phyloP scores from a whole-genome alignment of 2,797 vertebrate species.

The Lepidocolaptes lacrymiger region DNA sequence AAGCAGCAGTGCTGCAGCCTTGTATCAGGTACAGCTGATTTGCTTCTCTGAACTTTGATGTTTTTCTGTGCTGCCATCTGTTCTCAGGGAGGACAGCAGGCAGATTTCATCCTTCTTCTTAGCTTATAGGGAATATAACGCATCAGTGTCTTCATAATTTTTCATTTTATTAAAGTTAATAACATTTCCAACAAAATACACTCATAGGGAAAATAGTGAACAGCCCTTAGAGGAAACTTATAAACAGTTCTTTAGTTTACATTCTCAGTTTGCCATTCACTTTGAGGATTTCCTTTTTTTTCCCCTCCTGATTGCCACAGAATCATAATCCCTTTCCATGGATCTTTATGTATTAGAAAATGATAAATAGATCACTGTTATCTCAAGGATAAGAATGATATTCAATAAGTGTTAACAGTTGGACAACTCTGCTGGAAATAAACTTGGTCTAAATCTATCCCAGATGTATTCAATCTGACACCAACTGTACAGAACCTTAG shows the following conservation, averaged over 20 bases:
- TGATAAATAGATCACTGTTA: constrained; percentile 58
- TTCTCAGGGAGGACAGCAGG: not conserved
- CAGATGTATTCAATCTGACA: constrained; percentile 64
- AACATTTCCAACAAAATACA: not conserved
- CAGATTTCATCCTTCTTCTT: not conserved
- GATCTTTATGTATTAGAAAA: not conserved
- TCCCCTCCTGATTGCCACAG: not conserved
- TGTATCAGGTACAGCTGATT: not conserved
- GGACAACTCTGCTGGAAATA: constrained; percentile 39
- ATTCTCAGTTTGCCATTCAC: not conserved
- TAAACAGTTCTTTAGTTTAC: not conserved
- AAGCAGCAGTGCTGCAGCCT: not conserved
- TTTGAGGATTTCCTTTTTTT: constrained; percentile 12
- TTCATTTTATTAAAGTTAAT: not conserved
- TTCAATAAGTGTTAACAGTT: constrained; percentile 66
- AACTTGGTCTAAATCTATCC: constrained; percentile 59
- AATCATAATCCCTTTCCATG: constrained; percentile 10
- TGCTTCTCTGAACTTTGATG: not conserved
- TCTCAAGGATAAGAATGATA: constrained; percentile 46
- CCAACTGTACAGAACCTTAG: not conserved
- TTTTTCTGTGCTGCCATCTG: not conserved
- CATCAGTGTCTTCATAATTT: not conserved
- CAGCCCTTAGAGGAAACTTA: not conserved
- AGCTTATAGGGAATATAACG: not conserved
- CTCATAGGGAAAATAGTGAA: not conserved